Base-by-base conservation (phyloP, 2,888 invertebrate species). In the Plagodis pulveraria region DNA sequence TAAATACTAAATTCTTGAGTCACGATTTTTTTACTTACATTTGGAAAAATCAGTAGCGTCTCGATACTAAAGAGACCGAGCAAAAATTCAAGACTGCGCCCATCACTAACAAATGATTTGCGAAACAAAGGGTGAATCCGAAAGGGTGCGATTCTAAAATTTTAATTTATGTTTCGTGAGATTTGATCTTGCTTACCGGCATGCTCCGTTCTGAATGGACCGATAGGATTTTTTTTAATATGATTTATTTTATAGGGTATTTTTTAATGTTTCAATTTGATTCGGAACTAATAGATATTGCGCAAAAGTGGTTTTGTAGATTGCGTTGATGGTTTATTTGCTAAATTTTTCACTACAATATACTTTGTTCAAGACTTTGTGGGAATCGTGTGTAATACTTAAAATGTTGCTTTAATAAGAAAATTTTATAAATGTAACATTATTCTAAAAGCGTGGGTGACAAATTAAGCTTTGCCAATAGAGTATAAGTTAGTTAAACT, bases 111-210 rank as follows among this genome's bases (percentile, higher is more conserved):
- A 47, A 52, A 63, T 65, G 66, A 67, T 78, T 76, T 67, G 73
- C 71, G 77, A 80, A 78, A 80, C 77, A 77, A 77, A 83, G 84
- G 86, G 81, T 80, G 76, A 74, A 71, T 69, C 73, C 71, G 64
- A 64, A 69, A 72, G 71, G 70, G 73, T 78, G 78, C 83, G 82
- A 81, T 90, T 88, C 84, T 86, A 91, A 66, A 92, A 91, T 92
- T 91, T 87, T 83, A 93, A 93, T 93, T 93, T 93, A 93, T 93
- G 92, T 91, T 87, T 87, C 84, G 86, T 82, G 84, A 92, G 93
- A 93, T 93, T 79, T 84, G 91, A 93, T 93, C 90, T 84, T 83
- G 76, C 84, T 86, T 86, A 87, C 87, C 83, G 84, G 84, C 83
- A 81, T 83, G 82, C 86, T 82, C 84, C 81, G 74, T 77, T 84